Evolutionary conservation across 2,113 vertebrate genomes (phyloP).

Genomic region (Machaerirhynchus nigripectus): DNA sequence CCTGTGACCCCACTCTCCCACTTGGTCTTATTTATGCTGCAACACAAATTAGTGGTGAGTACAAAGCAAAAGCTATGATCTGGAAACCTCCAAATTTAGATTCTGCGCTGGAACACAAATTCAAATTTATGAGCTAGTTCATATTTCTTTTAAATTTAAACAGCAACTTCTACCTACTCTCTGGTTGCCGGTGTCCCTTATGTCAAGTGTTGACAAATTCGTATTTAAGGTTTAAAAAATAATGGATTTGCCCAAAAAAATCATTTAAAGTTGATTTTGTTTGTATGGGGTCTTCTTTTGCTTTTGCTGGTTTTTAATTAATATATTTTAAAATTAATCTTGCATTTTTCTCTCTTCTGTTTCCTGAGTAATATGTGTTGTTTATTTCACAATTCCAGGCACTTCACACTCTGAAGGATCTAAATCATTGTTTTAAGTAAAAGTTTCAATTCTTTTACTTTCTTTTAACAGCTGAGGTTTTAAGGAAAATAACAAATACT

Average conservation of each 20-base stretch:
- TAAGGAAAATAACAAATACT: conserved; percentile 13
- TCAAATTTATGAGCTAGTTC: background rate
- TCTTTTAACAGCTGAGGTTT: background rate
- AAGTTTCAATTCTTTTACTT: background rate
- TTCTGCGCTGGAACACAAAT: background rate
- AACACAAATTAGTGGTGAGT: background rate
- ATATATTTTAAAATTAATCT: background rate
- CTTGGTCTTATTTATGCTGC: background rate
- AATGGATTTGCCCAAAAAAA: background rate
- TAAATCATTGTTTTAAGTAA: background rate
- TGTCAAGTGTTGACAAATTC: background rate
- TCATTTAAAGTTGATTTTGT: background rate
- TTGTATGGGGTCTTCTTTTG: background rate
- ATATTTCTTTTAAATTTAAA: background rate
- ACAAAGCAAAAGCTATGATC: background rate
- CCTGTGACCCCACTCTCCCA: background rate
- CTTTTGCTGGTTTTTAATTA: background rate
- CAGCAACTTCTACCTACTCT: background rate
- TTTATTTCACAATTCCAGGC: background rate
- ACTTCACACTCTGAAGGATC: background rate
- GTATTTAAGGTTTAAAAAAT: background rate
- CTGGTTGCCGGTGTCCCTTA: background rate
- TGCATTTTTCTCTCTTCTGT: background rate
- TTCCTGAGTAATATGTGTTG: background rate
- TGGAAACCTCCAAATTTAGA: background rate